Evolutionary conservation across 2,888 invertebrate species (phyloP).

Genomic region (Megamerina dolium): DNA sequence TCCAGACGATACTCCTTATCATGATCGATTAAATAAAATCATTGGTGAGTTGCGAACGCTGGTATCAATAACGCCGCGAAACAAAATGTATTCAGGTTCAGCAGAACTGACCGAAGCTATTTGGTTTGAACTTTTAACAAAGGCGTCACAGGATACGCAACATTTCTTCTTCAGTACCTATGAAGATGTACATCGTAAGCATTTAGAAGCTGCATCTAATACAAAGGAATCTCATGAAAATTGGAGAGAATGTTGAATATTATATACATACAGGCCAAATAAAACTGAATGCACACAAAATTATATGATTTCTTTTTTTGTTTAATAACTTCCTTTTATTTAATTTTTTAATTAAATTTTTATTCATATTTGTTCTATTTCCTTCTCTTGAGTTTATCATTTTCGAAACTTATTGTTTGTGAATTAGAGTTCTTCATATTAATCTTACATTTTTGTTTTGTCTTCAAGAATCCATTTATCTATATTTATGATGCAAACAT

Average conservation of each 20-base stretch:
- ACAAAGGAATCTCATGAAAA: slow-evolving; percentile 21
- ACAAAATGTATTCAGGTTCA: slow-evolving; percentile 29
- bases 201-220: slow-evolving; percentile 20
- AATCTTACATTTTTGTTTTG: no score
- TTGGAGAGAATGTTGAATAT: slow-evolving; percentile 22
- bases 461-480: no score
- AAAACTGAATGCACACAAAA: neutral
- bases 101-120: slow-evolving; percentile 34
- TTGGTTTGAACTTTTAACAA: slow-evolving; percentile 35
- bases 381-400: no score
- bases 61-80: slow-evolving; percentile 39
- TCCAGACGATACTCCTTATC: slow-evolving; percentile 23
- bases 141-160: slow-evolving; percentile 30
- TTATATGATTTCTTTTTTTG: neutral
- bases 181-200: slow-evolving; percentile 29
- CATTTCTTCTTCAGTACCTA: slow-evolving; percentile 37
- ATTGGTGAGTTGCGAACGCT: slow-evolving; percentile 29
- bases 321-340: neutral
- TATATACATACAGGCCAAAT: no score
- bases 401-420: no score
- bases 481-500: no score
- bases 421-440: no score
- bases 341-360: no score
- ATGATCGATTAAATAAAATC: slow-evolving; percentile 26
- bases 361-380: no score